A percentile compares a stretch with the other conserved stretches of the same genome.
These are phyloP conservation scores for Enoplosus armatus DNA, from an alignment of 2,797 vertebrate genomes.

Conservation along the genomic window DNA sequence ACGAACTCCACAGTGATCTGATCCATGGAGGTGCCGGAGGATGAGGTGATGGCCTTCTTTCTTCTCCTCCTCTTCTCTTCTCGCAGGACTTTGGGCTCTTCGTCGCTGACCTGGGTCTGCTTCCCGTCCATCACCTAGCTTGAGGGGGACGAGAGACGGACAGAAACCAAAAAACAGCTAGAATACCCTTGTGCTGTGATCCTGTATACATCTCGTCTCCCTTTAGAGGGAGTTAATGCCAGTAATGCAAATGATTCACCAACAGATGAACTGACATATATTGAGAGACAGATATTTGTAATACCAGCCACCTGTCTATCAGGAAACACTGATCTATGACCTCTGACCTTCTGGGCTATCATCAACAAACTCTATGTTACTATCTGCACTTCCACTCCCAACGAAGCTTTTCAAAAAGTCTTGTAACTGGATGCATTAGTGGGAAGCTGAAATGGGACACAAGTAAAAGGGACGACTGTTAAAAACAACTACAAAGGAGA, in stretches of 20 bases:
- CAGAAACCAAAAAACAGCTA: neutral
- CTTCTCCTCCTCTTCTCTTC: constrained; percentile 92
- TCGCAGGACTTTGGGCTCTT: constrained; percentile 88
- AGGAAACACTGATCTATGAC: neutral
- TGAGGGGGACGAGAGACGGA: neutral
- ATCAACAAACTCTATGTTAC: neutral
- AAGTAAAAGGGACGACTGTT: neutral
- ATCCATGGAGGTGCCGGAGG: constrained; percentile 87
- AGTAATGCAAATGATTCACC: neutral
- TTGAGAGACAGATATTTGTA: neutral
- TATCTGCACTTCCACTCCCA: neutral
- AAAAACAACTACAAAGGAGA: neutral
- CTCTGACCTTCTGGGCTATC: neutral
- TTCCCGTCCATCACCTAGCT: constrained; percentile 92
- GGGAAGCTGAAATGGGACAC: neutral
- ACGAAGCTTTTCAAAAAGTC: neutral
- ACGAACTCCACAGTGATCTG: constrained; percentile 93
- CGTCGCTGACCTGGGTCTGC: constrained; percentile 77
- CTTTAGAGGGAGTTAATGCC: rapidly evolving
- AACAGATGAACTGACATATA: neutral
- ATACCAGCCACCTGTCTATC: neutral
- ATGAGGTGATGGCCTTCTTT: constrained; percentile 90
- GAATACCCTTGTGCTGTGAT: too few species aligned
- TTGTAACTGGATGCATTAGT: neutral
- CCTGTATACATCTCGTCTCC: too few species aligned